Evolutionary conservation across 2,113 vertebrate species (phyloP), one percentile per base, ranked within the genome.

Genomic region (Xenus cinereus): DNA sequence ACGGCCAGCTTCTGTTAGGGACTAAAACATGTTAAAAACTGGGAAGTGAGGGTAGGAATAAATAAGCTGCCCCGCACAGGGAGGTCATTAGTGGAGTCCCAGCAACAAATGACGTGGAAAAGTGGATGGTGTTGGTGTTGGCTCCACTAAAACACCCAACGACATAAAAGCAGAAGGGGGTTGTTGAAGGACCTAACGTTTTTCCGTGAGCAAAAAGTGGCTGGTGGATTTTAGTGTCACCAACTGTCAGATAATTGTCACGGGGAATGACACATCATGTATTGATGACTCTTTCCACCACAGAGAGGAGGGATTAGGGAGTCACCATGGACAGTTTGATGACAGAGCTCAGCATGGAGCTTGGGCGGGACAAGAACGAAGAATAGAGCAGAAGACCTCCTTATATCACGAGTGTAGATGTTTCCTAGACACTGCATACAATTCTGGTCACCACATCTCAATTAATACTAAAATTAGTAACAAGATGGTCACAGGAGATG

Each of bases 231-330:
- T 66, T 62, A 41, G 24, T 57, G 59, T 50, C 84, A 50, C 24
- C n/a, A 64, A 1, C 26, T 56, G 11, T 6, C 11, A 33, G 63
- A 4, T 37, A 48, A 37, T 7, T 72, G 50, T 48, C 54, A 30
- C 0, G 4, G 37, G 51, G 10, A 84, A 8, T 3, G 2, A 21
- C 33, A 35, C 16, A 4, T 32, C 13, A 2, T 3, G 22, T 35
- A 24, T 3, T 72, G 59, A 23, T 59, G 50, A 27, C 35, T 68
- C n/a, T 84, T 84, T 35, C 43, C 53, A 22, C 39, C 46, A 39
- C 0, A 0, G 57, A 92, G 28, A 76, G 75, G 5, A 68, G 39
- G 35, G 39, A 20, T 53, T 22, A 77, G 30, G 53, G 62, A 74
- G 14, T 51, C 77, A 66, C 54, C 62, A 10, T 5, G 6, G 68